phyloP scores from a whole-genome alignment of 2,888 invertebrate species.

The Rhagophthalmus giganteus region DNA sequence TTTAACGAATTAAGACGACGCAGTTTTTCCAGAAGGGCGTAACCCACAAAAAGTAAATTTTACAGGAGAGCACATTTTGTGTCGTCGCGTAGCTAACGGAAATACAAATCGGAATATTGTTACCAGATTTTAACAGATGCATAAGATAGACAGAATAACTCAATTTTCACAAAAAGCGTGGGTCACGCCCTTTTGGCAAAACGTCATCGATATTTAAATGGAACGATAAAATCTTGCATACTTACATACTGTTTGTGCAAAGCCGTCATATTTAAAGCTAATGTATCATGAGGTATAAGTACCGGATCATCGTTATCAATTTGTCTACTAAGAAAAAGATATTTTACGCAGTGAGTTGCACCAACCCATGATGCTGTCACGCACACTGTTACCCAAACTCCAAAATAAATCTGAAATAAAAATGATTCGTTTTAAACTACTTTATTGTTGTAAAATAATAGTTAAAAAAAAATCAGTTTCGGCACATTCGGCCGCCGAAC shows the following conservation, averaged over 20 bases:
- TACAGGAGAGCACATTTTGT: too few species aligned
- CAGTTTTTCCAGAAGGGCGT: too few species aligned
- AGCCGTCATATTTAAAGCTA: slow-evolving; percentile 54
- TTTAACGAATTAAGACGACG: too few species aligned
- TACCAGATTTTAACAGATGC: too few species aligned
- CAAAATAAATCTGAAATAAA: slow-evolving; percentile 75
- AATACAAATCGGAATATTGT: too few species aligned
- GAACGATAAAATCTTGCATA: slow-evolving; percentile 26
- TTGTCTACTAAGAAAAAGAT: slow-evolving; percentile 70
- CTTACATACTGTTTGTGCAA: slow-evolving; percentile 56
- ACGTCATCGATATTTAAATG: neutral
- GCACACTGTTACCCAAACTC: slow-evolving; percentile 81
- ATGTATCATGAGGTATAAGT: slow-evolving; percentile 47
- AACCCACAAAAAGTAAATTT: too few species aligned
- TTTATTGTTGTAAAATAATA: neutral
- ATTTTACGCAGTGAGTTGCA: slow-evolving; percentile 89
- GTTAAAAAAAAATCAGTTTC: neutral
- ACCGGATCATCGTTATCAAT: slow-evolving; percentile 54
- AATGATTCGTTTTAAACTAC: neutral
- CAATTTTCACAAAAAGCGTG: too few species aligned
- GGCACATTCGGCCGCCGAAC: too few species aligned
- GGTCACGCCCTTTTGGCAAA: too few species aligned
- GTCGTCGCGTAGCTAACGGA: too few species aligned
- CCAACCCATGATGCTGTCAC: slow-evolving; percentile 92
- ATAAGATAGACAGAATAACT: too few species aligned